Conservation (phyloP, 2,797 vertebrate genomes). For the Ciconia nigra region DNA sequence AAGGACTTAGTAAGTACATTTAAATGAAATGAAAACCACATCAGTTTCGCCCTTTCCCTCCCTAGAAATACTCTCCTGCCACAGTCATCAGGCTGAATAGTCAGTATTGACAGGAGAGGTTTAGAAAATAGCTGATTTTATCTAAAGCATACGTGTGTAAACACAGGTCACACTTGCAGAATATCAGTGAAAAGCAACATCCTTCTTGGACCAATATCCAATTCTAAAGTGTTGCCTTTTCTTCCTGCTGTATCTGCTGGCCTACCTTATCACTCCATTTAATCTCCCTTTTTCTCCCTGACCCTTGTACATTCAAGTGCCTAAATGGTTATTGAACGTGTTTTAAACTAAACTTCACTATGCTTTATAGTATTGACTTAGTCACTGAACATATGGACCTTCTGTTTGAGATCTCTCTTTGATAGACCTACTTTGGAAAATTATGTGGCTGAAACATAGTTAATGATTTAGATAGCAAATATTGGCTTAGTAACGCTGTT, state of each 20-base stretch:
- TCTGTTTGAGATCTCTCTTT: slow-evolving; percentile 12
- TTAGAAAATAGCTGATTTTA: slow-evolving; percentile 12
- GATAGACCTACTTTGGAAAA: neutral
- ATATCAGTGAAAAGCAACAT: neutral
- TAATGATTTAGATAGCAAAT: slow-evolving; percentile 34
- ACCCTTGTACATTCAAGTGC: neutral
- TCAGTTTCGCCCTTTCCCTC: neutral
- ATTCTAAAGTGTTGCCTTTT: neutral
- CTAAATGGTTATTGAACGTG: slow-evolving; percentile 21
- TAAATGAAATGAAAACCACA: neutral
- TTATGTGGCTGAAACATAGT: neutral
- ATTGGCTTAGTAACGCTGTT: neutral
- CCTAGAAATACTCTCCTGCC: neutral
- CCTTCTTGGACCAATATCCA: neutral
- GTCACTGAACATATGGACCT: slow-evolving; percentile 24
- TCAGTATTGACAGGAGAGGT: neutral
- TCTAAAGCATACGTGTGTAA: neutral
- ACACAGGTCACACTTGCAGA: neutral
- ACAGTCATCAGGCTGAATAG: neutral
- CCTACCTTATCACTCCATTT: neutral
- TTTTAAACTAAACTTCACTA: slow-evolving; percentile 8
- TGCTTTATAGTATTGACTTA: slow-evolving; percentile 38
- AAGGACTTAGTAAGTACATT: slow-evolving; percentile 80
- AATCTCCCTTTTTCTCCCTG: neutral
- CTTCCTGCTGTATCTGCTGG: neutral